Conservation (phyloP, 2,113 vertebrate genomes). For the Zeus faber region DNA sequence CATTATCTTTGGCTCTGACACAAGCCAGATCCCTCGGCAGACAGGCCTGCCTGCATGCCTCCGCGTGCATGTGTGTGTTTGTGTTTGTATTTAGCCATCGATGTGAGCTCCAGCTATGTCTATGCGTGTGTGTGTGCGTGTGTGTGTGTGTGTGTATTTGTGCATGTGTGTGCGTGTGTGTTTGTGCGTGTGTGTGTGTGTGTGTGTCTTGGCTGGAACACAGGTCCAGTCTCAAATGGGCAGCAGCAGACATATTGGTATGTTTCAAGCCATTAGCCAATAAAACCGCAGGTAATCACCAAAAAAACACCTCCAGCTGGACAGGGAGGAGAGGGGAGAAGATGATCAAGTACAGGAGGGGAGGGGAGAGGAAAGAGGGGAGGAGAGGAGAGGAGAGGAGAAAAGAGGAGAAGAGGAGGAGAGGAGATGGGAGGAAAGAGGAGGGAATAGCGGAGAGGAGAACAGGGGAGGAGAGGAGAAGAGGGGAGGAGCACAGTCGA, state of each 20-base stretch:
- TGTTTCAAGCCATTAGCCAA: constrained; percentile 84
- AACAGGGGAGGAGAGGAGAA: constrained; percentile 9
- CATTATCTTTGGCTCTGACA: constrained; percentile 59
- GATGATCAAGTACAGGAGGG: constrained; percentile 22
- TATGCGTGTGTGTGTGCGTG: constrained; percentile 7
- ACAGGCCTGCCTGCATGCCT: constrained; percentile 26
- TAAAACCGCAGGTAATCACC: constrained; percentile 79
- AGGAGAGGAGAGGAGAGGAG: background rate
- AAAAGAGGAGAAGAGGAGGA: no score
- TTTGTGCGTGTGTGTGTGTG: constrained; percentile 51
- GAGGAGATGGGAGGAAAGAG: background rate
- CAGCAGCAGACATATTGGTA: constrained; percentile 78
- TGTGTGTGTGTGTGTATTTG: no score
- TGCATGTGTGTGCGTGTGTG: constrained; percentile 27
- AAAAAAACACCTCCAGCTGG: constrained; percentile 78
- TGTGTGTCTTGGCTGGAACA: constrained; percentile 59
- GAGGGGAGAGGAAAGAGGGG: constrained; percentile 8
- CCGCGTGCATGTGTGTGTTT: constrained; percentile 18
- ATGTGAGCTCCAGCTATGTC: background rate
- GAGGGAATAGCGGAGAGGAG: no score
- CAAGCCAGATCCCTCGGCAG: constrained; percentile 42
- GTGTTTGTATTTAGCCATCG: constrained; percentile 3
- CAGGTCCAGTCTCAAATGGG: constrained; percentile 61
- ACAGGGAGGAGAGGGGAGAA: constrained; percentile 48
- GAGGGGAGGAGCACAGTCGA: constrained; percentile 32